Conservation (phyloP, 2,888 invertebrate genomes). For the Tuta absoluta region DNA sequence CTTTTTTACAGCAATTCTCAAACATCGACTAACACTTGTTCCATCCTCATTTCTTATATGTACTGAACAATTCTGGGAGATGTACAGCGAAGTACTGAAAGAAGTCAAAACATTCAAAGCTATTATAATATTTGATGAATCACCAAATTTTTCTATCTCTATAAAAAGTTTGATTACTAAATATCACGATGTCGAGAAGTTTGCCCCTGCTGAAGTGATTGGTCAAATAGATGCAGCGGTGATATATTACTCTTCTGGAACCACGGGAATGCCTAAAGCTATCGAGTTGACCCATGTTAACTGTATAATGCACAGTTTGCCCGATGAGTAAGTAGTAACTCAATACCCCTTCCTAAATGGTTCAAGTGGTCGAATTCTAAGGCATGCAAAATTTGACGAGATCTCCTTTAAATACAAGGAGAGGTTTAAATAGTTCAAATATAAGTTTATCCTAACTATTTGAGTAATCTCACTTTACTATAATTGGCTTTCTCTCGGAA, state of each 20-base stretch:
- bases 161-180: constrained; percentile 22
- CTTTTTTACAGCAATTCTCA: constrained; percentile 78
- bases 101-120: constrained; percentile 49
- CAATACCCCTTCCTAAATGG: no score
- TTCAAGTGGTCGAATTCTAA: no score
- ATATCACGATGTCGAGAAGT: constrained; percentile 49
- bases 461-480: no score
- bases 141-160: constrained; percentile 6
- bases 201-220: constrained; percentile 71
- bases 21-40: constrained; percentile 83
- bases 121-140: constrained; percentile 47
- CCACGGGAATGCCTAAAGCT: constrained; percentile 85
- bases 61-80: constrained; percentile 75
- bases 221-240: constrained; percentile 57
- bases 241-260: constrained; percentile 86
- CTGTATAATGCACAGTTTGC: constrained; percentile 61
- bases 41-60: constrained; percentile 85
- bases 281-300: constrained; percentile 83
- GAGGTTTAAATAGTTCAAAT: no score
- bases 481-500: not conserved
- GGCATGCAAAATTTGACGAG: no score
- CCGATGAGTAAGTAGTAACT: constrained; percentile 54
- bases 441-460: no score
- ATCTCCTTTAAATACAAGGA: no score
- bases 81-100: constrained; percentile 52